Conservation (phyloP, 2,888 invertebrate species). For the Lottia scabra region DNA sequence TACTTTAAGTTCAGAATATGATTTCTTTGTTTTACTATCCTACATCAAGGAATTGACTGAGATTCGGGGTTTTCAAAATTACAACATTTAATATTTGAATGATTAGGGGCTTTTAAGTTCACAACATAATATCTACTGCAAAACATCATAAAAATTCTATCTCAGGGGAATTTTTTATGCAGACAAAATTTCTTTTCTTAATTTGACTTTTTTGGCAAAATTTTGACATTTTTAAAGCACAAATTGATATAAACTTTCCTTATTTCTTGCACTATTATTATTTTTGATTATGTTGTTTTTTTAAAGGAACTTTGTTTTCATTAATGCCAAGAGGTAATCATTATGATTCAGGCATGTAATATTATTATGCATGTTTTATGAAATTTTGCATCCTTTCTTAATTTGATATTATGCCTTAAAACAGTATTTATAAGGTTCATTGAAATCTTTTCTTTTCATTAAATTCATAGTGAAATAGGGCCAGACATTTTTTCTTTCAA, state of each 20-base stretch:
- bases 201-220: neutral
- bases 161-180: neutral
- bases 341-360: neutral
- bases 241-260: no score
- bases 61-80: no score
- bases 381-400: neutral
- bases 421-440: no score
- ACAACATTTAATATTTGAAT: no score
- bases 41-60: no score
- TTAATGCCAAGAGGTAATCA: constrained; percentile 36
- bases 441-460: no score
- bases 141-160: neutral
- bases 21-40: neutral
- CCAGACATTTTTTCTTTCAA: no score
- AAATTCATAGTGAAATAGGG: no score
- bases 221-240: neutral
- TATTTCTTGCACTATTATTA: neutral
- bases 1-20: neutral
- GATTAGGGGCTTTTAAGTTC: no score
- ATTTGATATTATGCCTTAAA: no score
- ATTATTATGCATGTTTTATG: neutral
- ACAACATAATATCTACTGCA: neutral
- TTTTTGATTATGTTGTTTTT: neutral
- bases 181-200: neutral
- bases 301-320: constrained; percentile 36